Evolutionary conservation across 2,113 vertebrate species (phyloP).

Genomic region (Vidua chalybeata): DNA sequence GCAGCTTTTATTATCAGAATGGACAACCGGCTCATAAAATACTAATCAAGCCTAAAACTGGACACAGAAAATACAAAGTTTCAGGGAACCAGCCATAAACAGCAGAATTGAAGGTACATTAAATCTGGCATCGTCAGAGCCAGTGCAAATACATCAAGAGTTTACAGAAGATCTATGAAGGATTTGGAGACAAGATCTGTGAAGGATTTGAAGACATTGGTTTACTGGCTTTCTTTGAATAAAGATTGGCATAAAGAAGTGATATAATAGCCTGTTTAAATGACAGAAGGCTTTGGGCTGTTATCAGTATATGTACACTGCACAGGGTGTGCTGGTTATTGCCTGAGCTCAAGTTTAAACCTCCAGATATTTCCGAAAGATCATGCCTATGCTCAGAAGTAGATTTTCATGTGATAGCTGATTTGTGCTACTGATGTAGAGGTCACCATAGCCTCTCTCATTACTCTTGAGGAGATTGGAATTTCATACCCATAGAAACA

Average conservation of each 20-base stretch:
- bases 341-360: not conserved
- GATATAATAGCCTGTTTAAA: not conserved
- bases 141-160: not conserved
- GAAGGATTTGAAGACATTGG: not conserved
- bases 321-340: not conserved
- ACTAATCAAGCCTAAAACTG: not conserved
- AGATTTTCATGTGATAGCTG: not conserved
- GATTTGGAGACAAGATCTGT: not conserved
- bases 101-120: not conserved
- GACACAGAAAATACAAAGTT: not conserved
- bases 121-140: not conserved
- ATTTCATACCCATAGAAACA: not conserved
- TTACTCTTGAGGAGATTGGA: not conserved
- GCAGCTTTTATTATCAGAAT: not conserved
- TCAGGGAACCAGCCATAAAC: not conserved
- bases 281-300: not conserved
- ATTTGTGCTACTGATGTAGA: not conserved
- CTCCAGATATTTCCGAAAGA: not conserved
- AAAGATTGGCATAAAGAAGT: not conserved
- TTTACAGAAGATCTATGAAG: not conserved
- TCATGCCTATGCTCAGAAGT: not conserved
- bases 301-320: not conserved
- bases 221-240: not conserved
- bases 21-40: not conserved
- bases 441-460: not conserved